These are phyloP conservation scores for Entomyzon cyanotis DNA, from an alignment of 2,113 vertebrate genomes.

Conservation along the genomic window DNA sequence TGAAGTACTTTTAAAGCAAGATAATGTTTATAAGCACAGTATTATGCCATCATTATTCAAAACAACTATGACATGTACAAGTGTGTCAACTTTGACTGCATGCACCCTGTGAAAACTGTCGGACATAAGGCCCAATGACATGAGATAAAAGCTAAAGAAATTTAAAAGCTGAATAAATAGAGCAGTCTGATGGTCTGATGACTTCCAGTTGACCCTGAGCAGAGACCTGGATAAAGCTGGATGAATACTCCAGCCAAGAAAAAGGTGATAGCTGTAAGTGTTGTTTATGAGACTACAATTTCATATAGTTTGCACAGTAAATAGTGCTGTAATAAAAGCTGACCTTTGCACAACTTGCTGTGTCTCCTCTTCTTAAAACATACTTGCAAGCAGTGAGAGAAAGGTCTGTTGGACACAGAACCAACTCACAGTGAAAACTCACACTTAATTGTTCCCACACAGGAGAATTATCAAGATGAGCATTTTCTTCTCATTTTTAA, in stretches of 20 bases:
- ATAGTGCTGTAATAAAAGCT: not conserved
- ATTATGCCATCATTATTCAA: not conserved
- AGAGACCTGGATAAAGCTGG: not conserved
- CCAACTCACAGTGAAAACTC: not conserved
- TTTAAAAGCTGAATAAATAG: constrained; percentile 2
- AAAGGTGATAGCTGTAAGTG: not conserved
- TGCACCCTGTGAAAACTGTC: not conserved
- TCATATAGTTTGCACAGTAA: not conserved
- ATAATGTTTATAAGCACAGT: not conserved
- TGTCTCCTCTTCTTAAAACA: not conserved
- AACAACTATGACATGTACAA: not conserved
- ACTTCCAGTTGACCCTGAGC: not conserved
- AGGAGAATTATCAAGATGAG: not conserved
- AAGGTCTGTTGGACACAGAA: not conserved
- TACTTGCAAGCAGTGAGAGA: not conserved
- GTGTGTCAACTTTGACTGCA: not conserved
- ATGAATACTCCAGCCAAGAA: not conserved
- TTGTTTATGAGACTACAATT: not conserved
- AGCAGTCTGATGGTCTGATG: not conserved
- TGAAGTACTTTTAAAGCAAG: not conserved
- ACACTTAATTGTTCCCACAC: not conserved
- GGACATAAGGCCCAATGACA: not conserved
- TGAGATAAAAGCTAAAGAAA: not conserved
- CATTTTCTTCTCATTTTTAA: not conserved
- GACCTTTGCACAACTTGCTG: not conserved